A percentile compares a stretch with the other conserved stretches of the same genome.
These are phyloP conservation scores for Pharmacophagus antenor DNA, from an alignment of 2,888 invertebrate species.

Conservation along the genomic window DNA sequence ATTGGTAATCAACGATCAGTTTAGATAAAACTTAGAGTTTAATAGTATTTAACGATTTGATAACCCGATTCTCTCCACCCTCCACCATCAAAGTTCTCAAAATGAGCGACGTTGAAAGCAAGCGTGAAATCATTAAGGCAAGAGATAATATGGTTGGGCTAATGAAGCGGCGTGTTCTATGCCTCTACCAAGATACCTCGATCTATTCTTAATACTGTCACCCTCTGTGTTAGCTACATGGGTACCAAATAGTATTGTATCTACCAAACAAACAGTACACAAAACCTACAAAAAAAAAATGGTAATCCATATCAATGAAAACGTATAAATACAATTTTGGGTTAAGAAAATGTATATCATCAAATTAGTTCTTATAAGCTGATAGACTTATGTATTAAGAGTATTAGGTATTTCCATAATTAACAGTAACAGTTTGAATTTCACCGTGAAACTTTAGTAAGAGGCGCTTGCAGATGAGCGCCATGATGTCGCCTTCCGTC, in stretches of 20 bases:
- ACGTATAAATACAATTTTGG: too few species aligned
- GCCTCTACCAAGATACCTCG: slow-evolving; percentile 46
- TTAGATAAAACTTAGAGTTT: slow-evolving; percentile 66
- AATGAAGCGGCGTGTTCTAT: slow-evolving; percentile 56
- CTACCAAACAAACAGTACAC: too few species aligned
- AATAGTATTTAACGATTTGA: slow-evolving; percentile 64
- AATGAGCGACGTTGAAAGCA: slow-evolving; percentile 51
- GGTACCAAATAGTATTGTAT: too few species aligned
- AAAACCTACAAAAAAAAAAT: background rate
- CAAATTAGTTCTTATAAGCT: background rate
- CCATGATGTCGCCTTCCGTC: slow-evolving; percentile 56
- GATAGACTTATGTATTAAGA: background rate
- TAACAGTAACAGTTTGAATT: background rate
- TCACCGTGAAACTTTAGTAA: slow-evolving; percentile 56
- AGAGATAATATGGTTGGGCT: slow-evolving; percentile 64
- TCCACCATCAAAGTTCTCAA: slow-evolving; percentile 49
- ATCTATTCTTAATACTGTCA: slow-evolving; percentile 31
- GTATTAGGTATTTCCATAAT: slow-evolving; percentile 19
- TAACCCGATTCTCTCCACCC: slow-evolving; percentile 49
- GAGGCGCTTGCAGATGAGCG: slow-evolving; percentile 55
- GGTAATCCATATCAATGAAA: too few species aligned
- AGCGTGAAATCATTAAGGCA: slow-evolving; percentile 69
- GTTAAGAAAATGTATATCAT: too few species aligned
- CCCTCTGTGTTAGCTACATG: slow-evolving; percentile 24
- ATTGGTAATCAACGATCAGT: slow-evolving; percentile 57